phyloP scores from a whole-genome alignment of 2,113 vertebrate genomes.

The Drymodes brunneopygia region DNA sequence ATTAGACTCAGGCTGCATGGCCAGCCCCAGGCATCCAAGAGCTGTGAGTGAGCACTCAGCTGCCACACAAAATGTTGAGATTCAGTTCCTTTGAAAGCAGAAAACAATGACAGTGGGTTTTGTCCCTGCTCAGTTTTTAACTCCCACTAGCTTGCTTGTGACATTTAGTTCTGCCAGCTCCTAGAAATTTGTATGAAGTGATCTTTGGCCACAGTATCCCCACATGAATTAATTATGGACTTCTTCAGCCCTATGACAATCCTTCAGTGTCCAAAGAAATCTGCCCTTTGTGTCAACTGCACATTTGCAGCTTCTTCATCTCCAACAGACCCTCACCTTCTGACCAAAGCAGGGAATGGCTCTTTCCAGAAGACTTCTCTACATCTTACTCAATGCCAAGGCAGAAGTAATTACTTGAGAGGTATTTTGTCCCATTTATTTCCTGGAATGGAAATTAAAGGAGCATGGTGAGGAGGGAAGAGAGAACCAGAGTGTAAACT shows the following conservation, averaged over 20 bases:
- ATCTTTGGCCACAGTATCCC: neutral
- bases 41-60: neutral
- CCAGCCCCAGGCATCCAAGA: neutral
- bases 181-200: neutral
- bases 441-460: slow-evolving; percentile 7
- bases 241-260: neutral
- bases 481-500: neutral
- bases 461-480: neutral
- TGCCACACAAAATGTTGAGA: neutral
- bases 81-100: neutral
- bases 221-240: neutral
- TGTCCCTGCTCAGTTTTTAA: neutral
- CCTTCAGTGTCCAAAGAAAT: neutral
- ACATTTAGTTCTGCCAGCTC: slow-evolving; percentile 16
- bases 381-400: neutral
- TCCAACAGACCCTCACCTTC: neutral
- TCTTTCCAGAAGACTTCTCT: neutral
- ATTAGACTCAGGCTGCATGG: fast-evolving
- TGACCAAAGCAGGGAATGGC: neutral
- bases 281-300: neutral
- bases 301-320: neutral
- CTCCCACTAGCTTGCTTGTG: neutral
- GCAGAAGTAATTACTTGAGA: neutral
- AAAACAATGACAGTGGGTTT: neutral
- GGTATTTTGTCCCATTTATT: neutral